Evolutionary conservation across 1,140 invertebrate genomes (phyloP).

Genomic region (Temnothorax nylanderi): DNA sequence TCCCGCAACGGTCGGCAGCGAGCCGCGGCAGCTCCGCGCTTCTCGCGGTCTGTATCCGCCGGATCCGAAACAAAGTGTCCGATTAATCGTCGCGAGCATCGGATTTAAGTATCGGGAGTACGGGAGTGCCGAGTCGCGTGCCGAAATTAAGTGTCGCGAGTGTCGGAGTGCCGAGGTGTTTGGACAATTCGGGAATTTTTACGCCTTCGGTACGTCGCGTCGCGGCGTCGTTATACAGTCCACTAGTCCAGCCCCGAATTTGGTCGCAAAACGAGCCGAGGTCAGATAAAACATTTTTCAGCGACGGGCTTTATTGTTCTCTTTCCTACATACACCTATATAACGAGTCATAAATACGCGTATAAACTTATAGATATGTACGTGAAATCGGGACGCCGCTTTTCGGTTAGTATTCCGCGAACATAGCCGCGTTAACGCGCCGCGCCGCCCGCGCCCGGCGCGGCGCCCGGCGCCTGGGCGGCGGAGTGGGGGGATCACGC

Average conservation of each 20-base stretch:
- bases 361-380: neutral
- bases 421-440: conserved; percentile 15
- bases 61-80: neutral
- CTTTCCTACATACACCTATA: too few relatives aligned
- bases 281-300: neutral
- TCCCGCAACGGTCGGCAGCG: neutral
- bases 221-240: too few relatives aligned
- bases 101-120: neutral
- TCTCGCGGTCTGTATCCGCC: neutral
- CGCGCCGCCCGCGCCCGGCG: neutral
- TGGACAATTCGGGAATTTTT: neutral
- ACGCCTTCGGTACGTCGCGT: neutral
- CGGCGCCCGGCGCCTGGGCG: neutral
- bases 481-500: conserved; percentile 62
- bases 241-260: neutral
- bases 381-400: neutral
- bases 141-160: neutral
- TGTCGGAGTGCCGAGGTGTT: neutral
- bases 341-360: neutral
- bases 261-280: neutral
- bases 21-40: too few relatives aligned
- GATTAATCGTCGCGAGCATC: neutral
- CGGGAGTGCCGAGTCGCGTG: neutral
- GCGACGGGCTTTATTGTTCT: neutral
- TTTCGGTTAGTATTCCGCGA: conserved; percentile 2